Conservation (phyloP, 2,113 vertebrate genomes). For the Willisornis vidua region DNA sequence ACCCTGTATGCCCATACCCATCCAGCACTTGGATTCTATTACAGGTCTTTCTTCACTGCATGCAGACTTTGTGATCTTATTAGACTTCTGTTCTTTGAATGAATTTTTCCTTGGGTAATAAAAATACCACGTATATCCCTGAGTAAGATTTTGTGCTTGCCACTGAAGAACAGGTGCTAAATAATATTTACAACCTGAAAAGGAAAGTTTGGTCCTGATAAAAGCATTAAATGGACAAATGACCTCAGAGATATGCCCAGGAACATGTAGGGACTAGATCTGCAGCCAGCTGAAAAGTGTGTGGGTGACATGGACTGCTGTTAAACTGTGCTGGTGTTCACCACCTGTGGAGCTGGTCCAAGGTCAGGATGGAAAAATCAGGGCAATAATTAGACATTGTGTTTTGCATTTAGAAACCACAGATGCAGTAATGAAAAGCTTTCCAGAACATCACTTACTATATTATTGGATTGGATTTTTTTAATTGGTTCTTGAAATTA, state of each 20-base stretch:
- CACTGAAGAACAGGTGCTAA: background rate
- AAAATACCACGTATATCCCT: background rate
- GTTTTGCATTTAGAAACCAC: constrained; percentile 21
- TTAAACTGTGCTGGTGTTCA: background rate
- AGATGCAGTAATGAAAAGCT: constrained; percentile 27
- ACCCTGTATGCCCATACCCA: background rate
- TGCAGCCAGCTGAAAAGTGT: background rate
- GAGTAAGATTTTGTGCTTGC: background rate
- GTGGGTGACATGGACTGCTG: background rate
- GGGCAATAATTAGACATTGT: background rate
- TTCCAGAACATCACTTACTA: constrained; percentile 57
- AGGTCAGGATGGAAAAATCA: background rate
- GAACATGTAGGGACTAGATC: background rate
- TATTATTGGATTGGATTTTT: background rate
- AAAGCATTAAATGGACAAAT: background rate
- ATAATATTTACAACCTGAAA: background rate
- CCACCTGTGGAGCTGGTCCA: background rate
- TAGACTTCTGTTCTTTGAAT: background rate
- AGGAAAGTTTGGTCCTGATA: background rate
- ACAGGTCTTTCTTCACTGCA: background rate
- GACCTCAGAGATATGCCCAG: background rate
- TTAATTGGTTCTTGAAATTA: constrained; percentile 72
- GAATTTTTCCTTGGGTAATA: background rate
- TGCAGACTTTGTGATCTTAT: background rate
- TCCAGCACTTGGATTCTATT: background rate